Evolutionary conservation across 2,888 invertebrate genomes (phyloP).

Genomic region (Tetragonisca angustula): DNA sequence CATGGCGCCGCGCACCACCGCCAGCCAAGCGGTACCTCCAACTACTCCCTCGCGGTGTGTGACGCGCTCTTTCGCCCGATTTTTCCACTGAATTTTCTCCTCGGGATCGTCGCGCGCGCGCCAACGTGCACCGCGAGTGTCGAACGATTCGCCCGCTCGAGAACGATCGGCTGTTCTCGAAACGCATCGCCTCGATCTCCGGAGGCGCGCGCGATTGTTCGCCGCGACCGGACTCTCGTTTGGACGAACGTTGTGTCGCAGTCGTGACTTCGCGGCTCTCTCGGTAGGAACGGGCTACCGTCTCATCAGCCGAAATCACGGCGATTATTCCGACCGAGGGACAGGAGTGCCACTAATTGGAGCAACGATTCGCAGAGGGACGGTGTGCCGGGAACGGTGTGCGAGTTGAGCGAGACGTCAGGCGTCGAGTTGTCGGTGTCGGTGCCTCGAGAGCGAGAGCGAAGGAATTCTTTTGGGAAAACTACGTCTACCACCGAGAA

Average conservation of each 20-base stretch:
- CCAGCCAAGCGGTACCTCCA: constrained; percentile 75
- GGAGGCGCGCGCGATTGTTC: constrained; percentile 37
- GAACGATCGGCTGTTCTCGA: neutral
- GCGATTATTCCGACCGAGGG: neutral
- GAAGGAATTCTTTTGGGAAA: neutral
- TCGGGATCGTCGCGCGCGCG: neutral
- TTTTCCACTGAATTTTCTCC: constrained; percentile 69
- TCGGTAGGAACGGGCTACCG: constrained; percentile 39
- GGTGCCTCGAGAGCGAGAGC: neutral
- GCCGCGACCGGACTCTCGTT: constrained; percentile 35
- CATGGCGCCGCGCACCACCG: constrained; percentile 83
- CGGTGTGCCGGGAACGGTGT: constrained; percentile 25
- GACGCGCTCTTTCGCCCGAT: constrained; percentile 69
- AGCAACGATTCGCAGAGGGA: neutral
- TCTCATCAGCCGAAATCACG: neutral
- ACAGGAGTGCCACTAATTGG: neutral
- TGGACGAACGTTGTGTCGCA: constrained; percentile 28
- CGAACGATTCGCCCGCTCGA: neutral
- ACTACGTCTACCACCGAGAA: neutral
- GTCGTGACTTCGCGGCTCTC: constrained; percentile 39
- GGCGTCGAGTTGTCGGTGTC: constrained; percentile 9
- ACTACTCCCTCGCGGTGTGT: constrained; percentile 64
- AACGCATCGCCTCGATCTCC: constrained; percentile 1
- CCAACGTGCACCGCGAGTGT: constrained; percentile 17
- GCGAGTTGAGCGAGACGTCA: neutral